Base-by-base conservation (phyloP, 2,113 vertebrate species). In the Scophthalmus maximus region DNA sequence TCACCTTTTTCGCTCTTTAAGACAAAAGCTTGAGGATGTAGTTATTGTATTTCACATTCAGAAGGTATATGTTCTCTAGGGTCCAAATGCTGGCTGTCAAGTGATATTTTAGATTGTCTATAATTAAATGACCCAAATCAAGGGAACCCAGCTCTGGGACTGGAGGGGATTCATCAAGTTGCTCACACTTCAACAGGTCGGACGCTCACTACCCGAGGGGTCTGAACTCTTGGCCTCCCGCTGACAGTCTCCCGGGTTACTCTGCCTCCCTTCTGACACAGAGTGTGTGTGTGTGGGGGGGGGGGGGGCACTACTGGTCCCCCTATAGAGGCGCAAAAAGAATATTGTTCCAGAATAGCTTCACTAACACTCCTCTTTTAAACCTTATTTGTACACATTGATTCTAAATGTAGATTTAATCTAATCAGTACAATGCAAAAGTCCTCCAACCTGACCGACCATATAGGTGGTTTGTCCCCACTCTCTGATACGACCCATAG, bases 241-340 rank as follows among this genome's bases (percentile, higher is more conserved):
- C 66, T 57, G 55, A 68, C 22, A 26, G 55, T 87, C 50, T 70
- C 74, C 55, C n/a, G 40, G 52, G 66, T 68, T 38, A 83, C 68
- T 53, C 27, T 17, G 57, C 23, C 32, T 42, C 62, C 66, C 73
- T 64, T 50, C 3, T 3, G 8, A 9, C 42, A 7, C 6, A n/a
- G 42, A 46, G 36, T 22, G 40, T 61, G 58, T 55, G 60, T n/a
- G n/a, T n/a, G n/a, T n/a, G n/a, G n/a, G n/a, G n/a, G n/a, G n/a
- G n/a, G n/a, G n/a, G 51, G 27, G 38, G 69, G 49, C 42, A 40
- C 14, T 40, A 15, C 12, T 14, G 15, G 36, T 38, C 36, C 4
- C 4, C 36, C 36, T 14, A 14, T 15, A 15, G 3, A 15, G 36
- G 36, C 12, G 36, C 0, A 14, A 38, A 15, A 44, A 18, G 18